These are phyloP conservation scores for Macroteleia sp. DNA, from an alignment of 2,888 invertebrate species.

Conservation along the genomic window DNA sequence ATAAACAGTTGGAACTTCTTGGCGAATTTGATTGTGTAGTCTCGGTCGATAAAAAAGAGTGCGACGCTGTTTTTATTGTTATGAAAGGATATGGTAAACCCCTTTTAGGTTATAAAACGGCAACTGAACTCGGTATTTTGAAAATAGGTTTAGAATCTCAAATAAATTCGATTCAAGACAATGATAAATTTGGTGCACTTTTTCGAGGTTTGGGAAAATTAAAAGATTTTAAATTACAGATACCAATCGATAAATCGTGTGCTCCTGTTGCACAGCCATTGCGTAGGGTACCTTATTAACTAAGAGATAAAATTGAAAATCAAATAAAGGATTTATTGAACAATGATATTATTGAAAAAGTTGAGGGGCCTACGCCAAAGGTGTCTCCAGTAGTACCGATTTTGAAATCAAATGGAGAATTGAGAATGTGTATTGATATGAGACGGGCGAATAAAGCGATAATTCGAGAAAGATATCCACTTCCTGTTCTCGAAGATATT, in stretches of 20 bases:
- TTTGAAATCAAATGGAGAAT: too few relatives aligned
- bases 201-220: constrained; percentile 65
- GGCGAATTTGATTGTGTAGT: constrained; percentile 67
- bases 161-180: background rate
- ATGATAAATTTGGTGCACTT: background rate
- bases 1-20: constrained; percentile 45
- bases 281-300: too few relatives aligned
- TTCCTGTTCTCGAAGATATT: too few relatives aligned
- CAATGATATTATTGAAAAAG: too few relatives aligned
- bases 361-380: too few relatives aligned
- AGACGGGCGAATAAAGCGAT: too few relatives aligned
- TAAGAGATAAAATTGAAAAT: too few relatives aligned
- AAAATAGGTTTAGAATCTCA: constrained; percentile 59
- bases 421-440: too few relatives aligned
- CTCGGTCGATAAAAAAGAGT: constrained; percentile 20
- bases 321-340: too few relatives aligned
- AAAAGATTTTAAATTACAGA: constrained; percentile 68
- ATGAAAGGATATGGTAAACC: constrained; percentile 29
- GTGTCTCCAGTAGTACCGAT: too few relatives aligned
- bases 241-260: constrained; percentile 67
- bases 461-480: too few relatives aligned
- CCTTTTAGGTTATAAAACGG: constrained; percentile 66
- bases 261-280: too few relatives aligned
- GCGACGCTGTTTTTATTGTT: constrained; percentile 57
- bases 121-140: constrained; percentile 60